Evolutionary conservation across 2,797 vertebrate genomes (phyloP).

Genomic region (Orestias chungarensis): DNA sequence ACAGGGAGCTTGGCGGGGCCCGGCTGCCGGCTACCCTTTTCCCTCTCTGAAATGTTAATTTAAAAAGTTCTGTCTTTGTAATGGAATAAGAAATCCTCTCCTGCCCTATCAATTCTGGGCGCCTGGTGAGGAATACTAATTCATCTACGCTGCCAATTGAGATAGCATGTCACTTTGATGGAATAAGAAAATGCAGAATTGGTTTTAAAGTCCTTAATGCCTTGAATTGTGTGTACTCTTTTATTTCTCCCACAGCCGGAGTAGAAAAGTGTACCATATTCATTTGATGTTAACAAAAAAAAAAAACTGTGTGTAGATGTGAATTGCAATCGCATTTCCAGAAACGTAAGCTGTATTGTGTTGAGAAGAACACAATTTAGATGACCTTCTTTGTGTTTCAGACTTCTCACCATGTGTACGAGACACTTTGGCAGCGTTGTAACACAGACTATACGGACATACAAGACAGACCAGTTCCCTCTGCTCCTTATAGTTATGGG

Average conservation of each 20-base stretch:
- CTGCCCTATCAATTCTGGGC: conserved; percentile 95
- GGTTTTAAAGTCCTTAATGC: conserved; percentile 81
- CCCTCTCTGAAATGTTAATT: conserved; percentile 99
- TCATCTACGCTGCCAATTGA: conserved; percentile 69
- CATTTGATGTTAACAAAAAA: conserved; percentile 16
- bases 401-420: conserved; percentile 97
- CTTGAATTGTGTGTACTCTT: conserved; percentile 67
- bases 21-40: conserved; percentile 99
- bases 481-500: conserved; percentile 98
- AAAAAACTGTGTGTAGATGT: conserved; percentile 21
- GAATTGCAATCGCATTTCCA: conserved; percentile 4
- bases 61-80: conserved; percentile 99
- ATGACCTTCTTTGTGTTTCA: conserved; percentile 67
- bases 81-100: conserved; percentile 99
- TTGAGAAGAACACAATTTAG: background rate
- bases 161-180: conserved; percentile 74
- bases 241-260: conserved; percentile 42
- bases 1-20: conserved; percentile 94
- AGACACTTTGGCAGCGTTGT: conserved; percentile 97
- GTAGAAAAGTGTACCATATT: conserved; percentile 27
- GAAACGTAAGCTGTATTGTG: background rate
- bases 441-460: conserved; percentile 95
- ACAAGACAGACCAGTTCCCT: conserved; percentile 99
- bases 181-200: conserved; percentile 72
- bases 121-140: conserved; percentile 99